Percentiles rank a stretch among this genome's conserved stretches.
Evolutionary conservation across 1,140 invertebrate species (phyloP).

Genomic region (Monochamus saltuarius): DNA sequence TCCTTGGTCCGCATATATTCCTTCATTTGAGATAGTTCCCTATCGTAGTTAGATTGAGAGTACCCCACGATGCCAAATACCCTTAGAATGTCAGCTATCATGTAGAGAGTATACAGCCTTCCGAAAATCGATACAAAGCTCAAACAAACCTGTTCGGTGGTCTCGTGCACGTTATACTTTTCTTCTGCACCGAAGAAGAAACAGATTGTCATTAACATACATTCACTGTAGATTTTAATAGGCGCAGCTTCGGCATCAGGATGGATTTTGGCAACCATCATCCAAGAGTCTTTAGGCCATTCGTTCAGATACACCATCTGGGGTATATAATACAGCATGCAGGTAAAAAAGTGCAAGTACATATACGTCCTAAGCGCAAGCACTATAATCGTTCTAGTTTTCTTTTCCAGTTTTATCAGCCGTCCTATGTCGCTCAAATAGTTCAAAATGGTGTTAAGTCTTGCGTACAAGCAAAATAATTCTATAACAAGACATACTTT

Average conservation of each 20-base stretch:
- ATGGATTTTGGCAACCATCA: background rate
- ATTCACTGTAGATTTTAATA: constrained; percentile 12
- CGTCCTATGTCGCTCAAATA: constrained; percentile 18
- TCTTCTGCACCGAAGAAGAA: constrained; percentile 13
- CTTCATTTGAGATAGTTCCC: too few relatives aligned
- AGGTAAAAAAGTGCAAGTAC: constrained; percentile 17
- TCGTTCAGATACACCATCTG: background rate
- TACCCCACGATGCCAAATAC: too few relatives aligned
- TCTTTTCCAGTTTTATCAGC: constrained; percentile 12
- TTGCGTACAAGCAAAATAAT: background rate
- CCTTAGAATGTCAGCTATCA: too few relatives aligned
- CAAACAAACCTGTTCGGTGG: too few relatives aligned
- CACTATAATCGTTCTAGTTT: constrained; percentile 13
- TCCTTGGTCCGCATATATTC: too few relatives aligned
- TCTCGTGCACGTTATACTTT: too few relatives aligned
- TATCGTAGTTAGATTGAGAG: too few relatives aligned
- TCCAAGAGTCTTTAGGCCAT: constrained; percentile 14
- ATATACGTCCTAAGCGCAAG: constrained; percentile 11
- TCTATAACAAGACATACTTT: background rate
- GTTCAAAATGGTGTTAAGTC: constrained; percentile 9
- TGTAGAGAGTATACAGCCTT: too few relatives aligned
- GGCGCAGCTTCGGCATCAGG: background rate
- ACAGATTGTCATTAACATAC: constrained; percentile 14
- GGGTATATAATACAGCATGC: constrained; percentile 19
- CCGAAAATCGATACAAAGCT: too few relatives aligned